phyloP scores from a whole-genome alignment of 2,888 invertebrate species.

The Imbricaverruca yamaguchii region DNA sequence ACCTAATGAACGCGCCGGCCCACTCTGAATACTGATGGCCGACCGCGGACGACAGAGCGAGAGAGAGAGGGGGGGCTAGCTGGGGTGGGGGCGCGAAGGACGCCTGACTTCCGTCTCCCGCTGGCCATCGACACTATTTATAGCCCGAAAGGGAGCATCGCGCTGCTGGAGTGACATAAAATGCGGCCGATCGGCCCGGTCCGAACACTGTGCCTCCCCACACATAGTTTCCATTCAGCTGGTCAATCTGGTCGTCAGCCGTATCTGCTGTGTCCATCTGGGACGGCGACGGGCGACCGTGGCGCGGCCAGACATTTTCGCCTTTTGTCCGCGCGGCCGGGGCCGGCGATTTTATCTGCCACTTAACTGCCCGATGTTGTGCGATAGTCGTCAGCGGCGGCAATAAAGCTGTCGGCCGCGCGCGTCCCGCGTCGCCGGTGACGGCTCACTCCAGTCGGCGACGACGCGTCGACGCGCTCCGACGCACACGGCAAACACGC shows the following conservation, averaged over 20 bases:
- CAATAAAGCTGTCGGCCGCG: constrained; percentile 16
- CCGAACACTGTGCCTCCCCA: constrained; percentile 1
- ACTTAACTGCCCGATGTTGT: constrained; percentile 20
- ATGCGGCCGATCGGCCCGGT: neutral
- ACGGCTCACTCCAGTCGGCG: neutral
- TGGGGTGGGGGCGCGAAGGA: too few relatives aligned
- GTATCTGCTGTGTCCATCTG: constrained; percentile 13
- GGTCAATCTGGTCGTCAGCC: constrained; percentile 1
- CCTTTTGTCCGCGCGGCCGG: constrained; percentile 3
- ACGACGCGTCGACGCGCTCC: constrained; percentile 1
- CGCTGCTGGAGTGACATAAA: neutral
- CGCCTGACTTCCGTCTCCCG: neutral
- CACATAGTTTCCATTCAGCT: constrained; percentile 15
- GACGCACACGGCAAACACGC: constrained; percentile 11
- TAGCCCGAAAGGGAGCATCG: neutral
- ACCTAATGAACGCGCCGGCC: neutral
- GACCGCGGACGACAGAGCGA: neutral
- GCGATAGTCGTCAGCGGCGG: constrained; percentile 13
- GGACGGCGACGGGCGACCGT: neutral
- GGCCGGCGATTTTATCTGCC: constrained; percentile 17
- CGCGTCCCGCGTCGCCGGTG: constrained; percentile 1
- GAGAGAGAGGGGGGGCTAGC: too few relatives aligned
- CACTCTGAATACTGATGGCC: constrained; percentile 9
- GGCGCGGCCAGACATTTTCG: neutral
- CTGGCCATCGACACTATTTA: neutral